A percentile compares a stretch with the other conserved stretches of the same genome.
phyloP scores from a whole-genome alignment of 2,888 invertebrate species.

The Sphinx pinastri region DNA sequence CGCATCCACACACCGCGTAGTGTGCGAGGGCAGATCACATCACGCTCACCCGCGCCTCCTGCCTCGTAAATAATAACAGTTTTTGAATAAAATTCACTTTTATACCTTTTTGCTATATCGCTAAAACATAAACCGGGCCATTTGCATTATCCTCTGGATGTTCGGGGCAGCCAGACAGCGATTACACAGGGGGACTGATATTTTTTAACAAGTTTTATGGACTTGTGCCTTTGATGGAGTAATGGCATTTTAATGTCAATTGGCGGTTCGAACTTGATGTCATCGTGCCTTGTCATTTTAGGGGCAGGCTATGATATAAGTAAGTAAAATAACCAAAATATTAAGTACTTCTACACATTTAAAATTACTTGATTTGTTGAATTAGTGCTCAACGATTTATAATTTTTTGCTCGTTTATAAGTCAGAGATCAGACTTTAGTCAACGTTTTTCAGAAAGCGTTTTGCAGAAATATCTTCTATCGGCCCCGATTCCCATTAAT shows the following conservation, averaged over 20 bases:
- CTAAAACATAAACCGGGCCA: constrained; percentile 12
- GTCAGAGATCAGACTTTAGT: too few species aligned
- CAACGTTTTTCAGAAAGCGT: background rate
- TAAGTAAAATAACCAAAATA: too few species aligned
- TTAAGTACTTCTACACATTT: too few species aligned
- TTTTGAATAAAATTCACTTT: constrained; percentile 55
- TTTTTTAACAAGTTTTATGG: background rate
- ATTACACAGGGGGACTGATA: background rate
- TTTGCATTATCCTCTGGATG: constrained; percentile 15
- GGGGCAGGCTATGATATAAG: too few species aligned
- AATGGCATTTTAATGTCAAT: too few species aligned
- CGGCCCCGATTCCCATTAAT: background rate
- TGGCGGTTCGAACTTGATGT: too few species aligned
- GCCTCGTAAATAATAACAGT: constrained; percentile 52
- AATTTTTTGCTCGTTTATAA: too few species aligned
- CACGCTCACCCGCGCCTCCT: constrained; percentile 35
- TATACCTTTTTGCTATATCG: constrained; percentile 39
- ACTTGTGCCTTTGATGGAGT: too few species aligned
- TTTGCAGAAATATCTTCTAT: background rate
- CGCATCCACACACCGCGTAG: constrained; percentile 43
- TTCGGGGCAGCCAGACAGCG: background rate
- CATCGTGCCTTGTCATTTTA: too few species aligned
- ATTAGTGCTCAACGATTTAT: too few species aligned
- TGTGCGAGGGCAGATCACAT: constrained; percentile 38
- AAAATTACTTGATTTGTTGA: too few species aligned